Base-by-base conservation (phyloP, 2,113 vertebrate genomes). In the Vulpes vulpes region DNA sequence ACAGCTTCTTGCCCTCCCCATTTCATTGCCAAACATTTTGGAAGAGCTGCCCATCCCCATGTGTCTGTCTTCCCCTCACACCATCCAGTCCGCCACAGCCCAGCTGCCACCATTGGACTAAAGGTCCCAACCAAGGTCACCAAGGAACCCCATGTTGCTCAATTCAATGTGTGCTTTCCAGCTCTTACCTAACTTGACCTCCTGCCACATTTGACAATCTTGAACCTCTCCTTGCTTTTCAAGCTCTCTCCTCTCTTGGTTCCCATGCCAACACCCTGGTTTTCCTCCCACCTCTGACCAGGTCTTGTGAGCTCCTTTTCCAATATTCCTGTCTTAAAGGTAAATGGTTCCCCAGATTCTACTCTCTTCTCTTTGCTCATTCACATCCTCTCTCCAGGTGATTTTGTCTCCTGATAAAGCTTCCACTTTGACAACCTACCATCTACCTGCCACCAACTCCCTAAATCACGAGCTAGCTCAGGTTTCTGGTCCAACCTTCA, bases 81-180 rank as follows among this genome's bases (percentile, higher is more conserved):
- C 11, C 14, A 3, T 27, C 81, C 19, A 10, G 35, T 35, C n/a
- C 9, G 53, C 35, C 22, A 35, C 7, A 67, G 9, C 19, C 23
- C 1, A 2, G 3, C 32, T 11, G 14, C 32, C 22, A 17, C 7
- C 2, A 0, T 51, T 25, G 2, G 43, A 71, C 67, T 76, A 3
- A 23, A 62, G 64, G 32, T 17, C 25, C 25, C 92, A 16, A 20
- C 32, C 25, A 62, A 69, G 5, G 81, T 88, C 81, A 14, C 65
- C 83, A 73, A 20, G 25, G 11, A 89, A 5, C 53, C 78, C 55
- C 8, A 0, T 2, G 51, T 30, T 1, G 62, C 55, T 69, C 64
- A 80, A n/a, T 10, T 38, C 38, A 3, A 0, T 3, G 32, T 43
- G 27, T 0, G 3, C 23, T 7, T 65, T 49, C 74, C 90, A 86